Evolutionary conservation across 2,888 invertebrate species (phyloP).

Genomic region (Drosophila emarginata): DNA sequence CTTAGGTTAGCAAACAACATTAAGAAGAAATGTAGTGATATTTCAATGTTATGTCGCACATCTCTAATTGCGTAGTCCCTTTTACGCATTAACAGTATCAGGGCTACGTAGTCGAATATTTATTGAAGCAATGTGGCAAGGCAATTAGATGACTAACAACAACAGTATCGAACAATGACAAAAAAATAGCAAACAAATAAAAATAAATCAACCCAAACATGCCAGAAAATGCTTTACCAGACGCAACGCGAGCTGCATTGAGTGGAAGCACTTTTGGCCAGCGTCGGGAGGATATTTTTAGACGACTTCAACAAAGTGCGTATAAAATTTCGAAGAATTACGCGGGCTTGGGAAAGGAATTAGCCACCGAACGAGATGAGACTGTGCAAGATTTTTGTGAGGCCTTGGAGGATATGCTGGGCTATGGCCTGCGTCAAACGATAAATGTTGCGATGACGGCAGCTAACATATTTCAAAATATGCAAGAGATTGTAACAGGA

Average conservation of each 20-base stretch:
- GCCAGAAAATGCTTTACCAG: constrained; percentile 53
- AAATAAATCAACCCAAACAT: constrained; percentile 37
- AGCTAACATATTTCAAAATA: constrained; percentile 85
- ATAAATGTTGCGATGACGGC: constrained; percentile 78
- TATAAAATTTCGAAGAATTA: constrained; percentile 89
- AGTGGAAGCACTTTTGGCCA: constrained; percentile 70
- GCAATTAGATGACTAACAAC: constrained; percentile 27
- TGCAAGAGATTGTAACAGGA: constrained; percentile 87
- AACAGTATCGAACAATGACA: constrained; percentile 8
- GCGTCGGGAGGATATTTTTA: constrained; percentile 76
- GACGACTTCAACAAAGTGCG: constrained; percentile 74
- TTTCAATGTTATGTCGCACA: background rate
- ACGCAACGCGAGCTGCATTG: constrained; percentile 49
- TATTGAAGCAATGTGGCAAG: background rate
- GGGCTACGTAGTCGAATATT: background rate
- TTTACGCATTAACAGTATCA: background rate
- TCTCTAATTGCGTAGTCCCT: background rate
- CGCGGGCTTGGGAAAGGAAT: constrained; percentile 88
- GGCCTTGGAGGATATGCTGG: constrained; percentile 89
- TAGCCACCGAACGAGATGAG: constrained; percentile 93
- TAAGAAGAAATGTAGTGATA: background rate
- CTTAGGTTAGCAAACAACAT: too few relatives aligned
- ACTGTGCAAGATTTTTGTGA: constrained; percentile 85
- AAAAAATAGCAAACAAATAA: constrained; percentile 5
- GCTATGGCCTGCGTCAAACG: constrained; percentile 88